Evolutionary conservation across 2,113 vertebrate genomes (phyloP), one percentile per base, ranked within the genome.

Genomic region (Mystacornis crossleyi): DNA sequence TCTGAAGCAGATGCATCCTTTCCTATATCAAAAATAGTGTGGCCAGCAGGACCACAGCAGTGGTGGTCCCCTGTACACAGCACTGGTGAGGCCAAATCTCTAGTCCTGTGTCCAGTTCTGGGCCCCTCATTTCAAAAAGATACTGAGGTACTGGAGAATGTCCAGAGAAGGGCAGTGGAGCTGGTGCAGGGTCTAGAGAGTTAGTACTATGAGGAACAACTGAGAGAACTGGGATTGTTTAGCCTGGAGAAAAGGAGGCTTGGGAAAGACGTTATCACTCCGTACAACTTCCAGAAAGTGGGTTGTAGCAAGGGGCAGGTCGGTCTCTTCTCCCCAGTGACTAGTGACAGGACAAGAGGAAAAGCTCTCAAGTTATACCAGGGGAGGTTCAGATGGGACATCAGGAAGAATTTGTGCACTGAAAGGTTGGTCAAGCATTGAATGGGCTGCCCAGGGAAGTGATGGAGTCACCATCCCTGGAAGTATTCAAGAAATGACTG

Each of bases 261-360:
- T 42, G 8, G 28, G 12, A 21, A 21, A 69, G 38, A 28, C 23
- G 14, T 51, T 14, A 26, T 18, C 10, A 3, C 11, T 33, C 25
- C 21, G 43, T 51, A 14, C 20, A 43, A 25, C 23, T 47, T 24
- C 33, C 2, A 40, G 40, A 34, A 42, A 26, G 48, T 24, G 34
- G 7, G 6, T 29, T 62, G 17, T 40, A 77, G 34, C 21, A 40
- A 62, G 17, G 29, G 38, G 13, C 6, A 4, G 10, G 5, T 62
- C 0, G 0, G 17, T 25, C 29, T 64, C 20, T 55, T 40, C 65
- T 71, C 5, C 0, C 18, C 36, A 24, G 6, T 33, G 6, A 40
- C 33, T 33, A 24, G 40, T 19, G 29, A 47, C 15, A 40, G 40
- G n/a, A 42, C 42, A 21, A 42, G 57, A 45, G 38, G 26, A 61